Conservation (phyloP, 2,888 invertebrate species). For the Drosophila antonietae region DNA sequence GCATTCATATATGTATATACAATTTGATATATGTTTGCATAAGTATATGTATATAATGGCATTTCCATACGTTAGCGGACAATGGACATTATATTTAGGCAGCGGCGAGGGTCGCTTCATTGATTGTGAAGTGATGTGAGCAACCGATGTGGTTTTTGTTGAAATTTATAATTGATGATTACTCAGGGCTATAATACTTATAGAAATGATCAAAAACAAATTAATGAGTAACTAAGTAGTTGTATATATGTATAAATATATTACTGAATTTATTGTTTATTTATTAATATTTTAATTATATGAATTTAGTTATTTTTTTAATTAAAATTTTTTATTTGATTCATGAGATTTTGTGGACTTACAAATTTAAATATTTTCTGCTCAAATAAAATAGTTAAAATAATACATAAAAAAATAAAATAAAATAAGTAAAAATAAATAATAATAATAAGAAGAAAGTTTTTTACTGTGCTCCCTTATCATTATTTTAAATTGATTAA, state of each 20-base stretch:
- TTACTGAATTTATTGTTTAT: no score
- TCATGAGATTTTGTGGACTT: no score
- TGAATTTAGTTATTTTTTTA: no score
- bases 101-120: constrained; percentile 6
- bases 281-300: no score
- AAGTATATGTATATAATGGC: constrained; percentile 4
- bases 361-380: no score
- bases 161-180: not conserved
- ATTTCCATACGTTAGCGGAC: constrained; percentile 29
- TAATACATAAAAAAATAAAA: no score
- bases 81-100: constrained; percentile 20
- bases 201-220: not conserved
- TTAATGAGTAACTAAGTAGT: no score
- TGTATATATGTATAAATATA: no score
- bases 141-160: no score
- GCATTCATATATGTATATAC: constrained; percentile 2
- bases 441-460: not conserved
- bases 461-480: not conserved
- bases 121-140: not conserved
- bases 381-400: no score
- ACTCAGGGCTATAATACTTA: not conserved
- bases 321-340: no score
- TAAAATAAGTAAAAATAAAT: not conserved
- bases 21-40: not conserved
- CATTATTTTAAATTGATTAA: constrained; percentile 2